Evolutionary conservation across 1,140 invertebrate genomes (phyloP), one percentile per base, ranked within the genome.

Genomic region (Cydia pomonella): DNA sequence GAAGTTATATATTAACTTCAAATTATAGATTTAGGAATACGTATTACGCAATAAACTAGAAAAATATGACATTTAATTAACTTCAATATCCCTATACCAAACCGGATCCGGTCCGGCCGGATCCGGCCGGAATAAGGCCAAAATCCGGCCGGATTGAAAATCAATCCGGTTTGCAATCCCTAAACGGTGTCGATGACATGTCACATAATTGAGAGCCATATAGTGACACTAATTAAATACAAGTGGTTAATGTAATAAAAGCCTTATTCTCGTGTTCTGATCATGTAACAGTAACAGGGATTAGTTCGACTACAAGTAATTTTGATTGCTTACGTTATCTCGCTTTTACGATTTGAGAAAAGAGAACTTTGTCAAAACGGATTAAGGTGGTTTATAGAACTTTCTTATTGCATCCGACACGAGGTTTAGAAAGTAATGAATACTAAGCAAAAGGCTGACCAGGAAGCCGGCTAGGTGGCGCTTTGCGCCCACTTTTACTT

Each of bases 401-500:
- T 50, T 50, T 50, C 4, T 50, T 50, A 18, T 7, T 9, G 53
- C 21, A 10, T 59, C n/a, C 21, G 18, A 59, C 53, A 59, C 18
- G 53, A 59, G 18, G 53, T 59, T 59, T 59, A 59, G 53, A 59
- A 59, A 59, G 53, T 59, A 59, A 59, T 23, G 41, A 21, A n/a
- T n/a, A n/a, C n/a, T n/a, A n/a, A 59, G 53, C 18, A 59, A 59
- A 59, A 53, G 18, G 53, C 53, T 23, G 53, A 59, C 21, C 79
- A 85, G 84, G 82, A 87, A 87, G 84, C 80, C 76, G 53, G 53
- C 53, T 59, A 23, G 53, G 77, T 72, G 76, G 79, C 78, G 84
- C 83, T 84, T 84, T 87, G 81, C 82, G 85, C 74, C 77, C 83
- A 90, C 88, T 90, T 90, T 90, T 90, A 90, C 88, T 90, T 90